Percentiles rank a stretch among this genome's conserved stretches.
Conservation (phyloP, 1,140 invertebrate genomes). For the Tenebrio molitor region DNA sequence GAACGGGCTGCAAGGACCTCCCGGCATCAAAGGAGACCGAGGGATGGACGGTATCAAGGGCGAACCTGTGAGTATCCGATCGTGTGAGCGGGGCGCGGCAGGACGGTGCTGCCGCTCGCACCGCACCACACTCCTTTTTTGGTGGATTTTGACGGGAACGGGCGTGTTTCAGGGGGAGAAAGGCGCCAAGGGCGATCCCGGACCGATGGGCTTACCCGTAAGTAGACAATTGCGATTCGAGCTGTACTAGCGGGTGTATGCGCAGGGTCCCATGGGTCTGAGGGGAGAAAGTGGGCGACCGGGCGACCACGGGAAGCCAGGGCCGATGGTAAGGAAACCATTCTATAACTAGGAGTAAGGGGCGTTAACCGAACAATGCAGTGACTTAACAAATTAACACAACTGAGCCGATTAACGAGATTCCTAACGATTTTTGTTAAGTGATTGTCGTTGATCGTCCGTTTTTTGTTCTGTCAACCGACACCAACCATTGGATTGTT, state of each 20-base stretch:
- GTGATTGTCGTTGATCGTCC: constrained; percentile 50
- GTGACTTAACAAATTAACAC: constrained; percentile 63
- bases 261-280: constrained; percentile 89
- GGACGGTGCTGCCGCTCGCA: too few species aligned
- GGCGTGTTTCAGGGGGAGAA: constrained; percentile 90
- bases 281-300: constrained; percentile 83
- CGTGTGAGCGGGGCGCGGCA: too few species aligned
- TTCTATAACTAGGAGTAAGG: constrained; percentile 62
- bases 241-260: background rate
- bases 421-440: constrained; percentile 55
- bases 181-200: constrained; percentile 90
- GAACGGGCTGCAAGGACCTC: constrained; percentile 83
- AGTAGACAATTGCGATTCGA: constrained; percentile 66
- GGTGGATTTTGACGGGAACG: too few species aligned
- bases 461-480: too few species aligned
- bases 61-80: constrained; percentile 81
- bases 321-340: constrained; percentile 79
- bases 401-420: constrained; percentile 45
- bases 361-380: constrained; percentile 63
- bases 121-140: too few species aligned
- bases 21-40: constrained; percentile 90
- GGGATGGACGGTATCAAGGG: constrained; percentile 90
- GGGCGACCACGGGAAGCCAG: constrained; percentile 83
- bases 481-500: constrained; percentile 59
- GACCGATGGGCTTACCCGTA: constrained; percentile 96